These are phyloP conservation scores for Notocelia uddmanniana DNA, from an alignment of 2,888 invertebrate species.

Conservation along the genomic window DNA sequence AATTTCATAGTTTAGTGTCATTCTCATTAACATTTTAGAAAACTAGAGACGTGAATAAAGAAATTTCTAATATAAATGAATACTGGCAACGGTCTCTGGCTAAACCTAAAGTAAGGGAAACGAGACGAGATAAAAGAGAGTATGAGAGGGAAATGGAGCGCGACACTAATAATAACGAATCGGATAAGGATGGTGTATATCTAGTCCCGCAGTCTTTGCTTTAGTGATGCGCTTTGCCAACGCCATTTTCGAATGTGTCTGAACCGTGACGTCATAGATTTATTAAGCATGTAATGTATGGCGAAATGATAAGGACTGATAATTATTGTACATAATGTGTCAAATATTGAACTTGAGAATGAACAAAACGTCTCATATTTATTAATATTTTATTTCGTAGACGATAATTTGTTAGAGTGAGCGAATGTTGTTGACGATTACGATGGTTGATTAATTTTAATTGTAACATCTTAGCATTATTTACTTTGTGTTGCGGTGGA, in stretches of 20 bases:
- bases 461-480: constrained; percentile 61
- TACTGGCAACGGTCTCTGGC: background rate
- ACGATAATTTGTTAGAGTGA: constrained; percentile 64
- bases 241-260: constrained; percentile 1
- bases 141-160: too few relatives aligned
- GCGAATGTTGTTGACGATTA: constrained; percentile 69
- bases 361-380: constrained; percentile 82
- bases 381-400: constrained; percentile 70
- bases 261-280: constrained; percentile 47
- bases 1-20: background rate
- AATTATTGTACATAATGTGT: constrained; percentile 75
- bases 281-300: constrained; percentile 55
- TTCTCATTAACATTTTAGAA: background rate
- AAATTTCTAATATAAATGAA: background rate
- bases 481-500: constrained; percentile 56
- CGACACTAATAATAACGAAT: too few relatives aligned
- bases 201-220: too few relatives aligned
- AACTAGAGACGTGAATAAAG: background rate
- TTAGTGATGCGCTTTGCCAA: constrained; percentile 1
- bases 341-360: constrained; percentile 73
- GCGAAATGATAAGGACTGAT: constrained; percentile 76
- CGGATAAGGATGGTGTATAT: too few relatives aligned
- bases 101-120: background rate
- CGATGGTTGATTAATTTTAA: constrained; percentile 75
- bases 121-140: too few relatives aligned